Evolutionary conservation across 2,113 vertebrate species (phyloP).

Genomic region (Apodemus speciosus): DNA sequence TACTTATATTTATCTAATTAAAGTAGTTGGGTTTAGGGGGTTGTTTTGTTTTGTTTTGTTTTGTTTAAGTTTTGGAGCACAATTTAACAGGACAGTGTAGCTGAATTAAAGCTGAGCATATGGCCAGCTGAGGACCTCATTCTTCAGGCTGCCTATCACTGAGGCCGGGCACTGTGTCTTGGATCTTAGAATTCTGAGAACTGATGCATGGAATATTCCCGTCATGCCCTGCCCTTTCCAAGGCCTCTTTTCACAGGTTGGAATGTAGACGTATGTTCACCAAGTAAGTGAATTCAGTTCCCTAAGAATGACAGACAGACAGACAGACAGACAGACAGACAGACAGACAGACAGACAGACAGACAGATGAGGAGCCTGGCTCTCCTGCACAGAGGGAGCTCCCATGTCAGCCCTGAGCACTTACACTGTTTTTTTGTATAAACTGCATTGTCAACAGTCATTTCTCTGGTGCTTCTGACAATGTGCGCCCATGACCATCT

Average conservation of each 20-base stretch:
- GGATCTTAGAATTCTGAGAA: neutral
- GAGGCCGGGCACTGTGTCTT: neutral
- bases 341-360: neutral
- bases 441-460: neutral
- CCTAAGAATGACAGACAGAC: neutral
- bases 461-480: neutral
- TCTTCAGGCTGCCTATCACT: neutral
- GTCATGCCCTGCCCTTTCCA: neutral
- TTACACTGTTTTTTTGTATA: neutral
- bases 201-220: neutral
- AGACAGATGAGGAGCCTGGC: neutral
- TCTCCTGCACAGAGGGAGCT: neutral
- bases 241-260: neutral
- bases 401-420: neutral
- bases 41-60: neutral
- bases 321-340: neutral
- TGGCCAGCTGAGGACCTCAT: neutral
- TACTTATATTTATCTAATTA: slow-evolving; percentile 9
- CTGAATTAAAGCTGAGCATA: neutral
- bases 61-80: neutral
- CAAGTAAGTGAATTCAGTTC: neutral
- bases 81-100: neutral
- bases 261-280: neutral
- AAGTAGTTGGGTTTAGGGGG: neutral
- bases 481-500: neutral